Conservation (phyloP, 2,113 vertebrate genomes). For the Dascyllus trimaculatus region DNA sequence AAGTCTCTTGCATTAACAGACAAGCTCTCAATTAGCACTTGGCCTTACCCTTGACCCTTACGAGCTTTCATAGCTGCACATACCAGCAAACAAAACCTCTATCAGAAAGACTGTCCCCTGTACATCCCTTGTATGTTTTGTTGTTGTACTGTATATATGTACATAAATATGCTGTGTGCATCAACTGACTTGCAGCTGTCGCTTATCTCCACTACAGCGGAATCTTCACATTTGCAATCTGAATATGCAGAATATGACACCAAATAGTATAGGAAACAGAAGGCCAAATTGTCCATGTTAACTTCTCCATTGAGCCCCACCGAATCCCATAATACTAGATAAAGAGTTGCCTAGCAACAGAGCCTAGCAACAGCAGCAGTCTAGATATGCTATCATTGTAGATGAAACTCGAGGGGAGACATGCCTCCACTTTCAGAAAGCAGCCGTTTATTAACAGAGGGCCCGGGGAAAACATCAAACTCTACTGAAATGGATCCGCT, state of each 20-base stretch:
- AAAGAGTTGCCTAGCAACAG: constrained; percentile 71
- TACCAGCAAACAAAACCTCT: too few relatives aligned
- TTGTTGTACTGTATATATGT: constrained; percentile 24
- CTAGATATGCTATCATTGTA: constrained; percentile 63
- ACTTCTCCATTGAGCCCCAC: constrained; percentile 53
- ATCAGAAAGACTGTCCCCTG: too few relatives aligned
- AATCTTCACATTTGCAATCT: constrained; percentile 27
- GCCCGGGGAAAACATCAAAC: constrained; percentile 70
- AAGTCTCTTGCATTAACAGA: constrained; percentile 58
- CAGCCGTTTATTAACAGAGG: constrained; percentile 74
- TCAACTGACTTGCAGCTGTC: constrained; percentile 48
- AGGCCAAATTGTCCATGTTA: constrained; percentile 60
- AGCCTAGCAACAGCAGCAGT: constrained; percentile 66
- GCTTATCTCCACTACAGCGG: constrained; percentile 35
- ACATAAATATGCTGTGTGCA: constrained; percentile 19
- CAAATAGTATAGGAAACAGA: constrained; percentile 44
- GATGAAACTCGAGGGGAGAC: constrained; percentile 52
- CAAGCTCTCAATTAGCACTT: constrained; percentile 49
- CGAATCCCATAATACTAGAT: constrained; percentile 78
- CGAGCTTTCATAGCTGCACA: too few relatives aligned
- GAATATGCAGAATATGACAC: constrained; percentile 55
- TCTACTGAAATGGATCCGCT: constrained; percentile 77
- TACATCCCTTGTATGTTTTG: too few relatives aligned
- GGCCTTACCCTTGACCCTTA: too few relatives aligned
- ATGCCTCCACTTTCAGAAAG: constrained; percentile 71